A percentile compares a stretch with the other conserved stretches of the same genome.
phyloP scores from a whole-genome alignment of 2,888 invertebrate genomes.

The Apoda limacodes region DNA sequence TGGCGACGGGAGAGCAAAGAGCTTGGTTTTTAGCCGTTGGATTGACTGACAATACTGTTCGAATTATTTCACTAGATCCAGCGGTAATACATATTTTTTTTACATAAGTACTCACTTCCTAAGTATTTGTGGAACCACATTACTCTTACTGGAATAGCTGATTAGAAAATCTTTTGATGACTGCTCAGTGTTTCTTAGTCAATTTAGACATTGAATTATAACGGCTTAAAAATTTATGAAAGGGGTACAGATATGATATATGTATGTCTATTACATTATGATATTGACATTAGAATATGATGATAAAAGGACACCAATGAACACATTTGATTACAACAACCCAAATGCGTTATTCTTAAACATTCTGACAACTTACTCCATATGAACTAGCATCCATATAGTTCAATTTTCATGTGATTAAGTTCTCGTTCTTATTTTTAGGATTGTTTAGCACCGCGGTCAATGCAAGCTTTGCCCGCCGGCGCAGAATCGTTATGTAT shows the following conservation, averaged over 20 bases:
- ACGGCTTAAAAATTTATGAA: no score
- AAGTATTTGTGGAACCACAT: no score
- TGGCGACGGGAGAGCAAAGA: slow-evolving; percentile 94
- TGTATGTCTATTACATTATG: not conserved
- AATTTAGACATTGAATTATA: no score
- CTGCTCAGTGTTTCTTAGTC: no score
- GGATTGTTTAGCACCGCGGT: slow-evolving; percentile 94
- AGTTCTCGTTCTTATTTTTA: slow-evolving; percentile 31
- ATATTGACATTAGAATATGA: slow-evolving; percentile 31
- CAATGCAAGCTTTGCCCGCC: slow-evolving; percentile 96
- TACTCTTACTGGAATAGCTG: no score
- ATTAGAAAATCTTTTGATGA: not conserved
- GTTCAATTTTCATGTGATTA: no score
- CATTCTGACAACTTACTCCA: slow-evolving; percentile 31
- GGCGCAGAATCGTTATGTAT: slow-evolving; percentile 97
- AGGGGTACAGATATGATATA: no score
- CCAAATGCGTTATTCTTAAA: slow-evolving; percentile 65
- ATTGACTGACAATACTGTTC: slow-evolving; percentile 94
- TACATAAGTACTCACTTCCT: no score
- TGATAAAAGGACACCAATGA: slow-evolving; percentile 69
- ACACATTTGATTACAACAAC: slow-evolving; percentile 55
- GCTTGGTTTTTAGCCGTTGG: slow-evolving; percentile 97
- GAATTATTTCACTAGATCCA: slow-evolving; percentile 97
- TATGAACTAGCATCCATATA: not conserved
- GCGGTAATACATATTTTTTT: slow-evolving; percentile 64